Conservation (phyloP, 2,113 vertebrate genomes). For the Arothron firmamentum region DNA sequence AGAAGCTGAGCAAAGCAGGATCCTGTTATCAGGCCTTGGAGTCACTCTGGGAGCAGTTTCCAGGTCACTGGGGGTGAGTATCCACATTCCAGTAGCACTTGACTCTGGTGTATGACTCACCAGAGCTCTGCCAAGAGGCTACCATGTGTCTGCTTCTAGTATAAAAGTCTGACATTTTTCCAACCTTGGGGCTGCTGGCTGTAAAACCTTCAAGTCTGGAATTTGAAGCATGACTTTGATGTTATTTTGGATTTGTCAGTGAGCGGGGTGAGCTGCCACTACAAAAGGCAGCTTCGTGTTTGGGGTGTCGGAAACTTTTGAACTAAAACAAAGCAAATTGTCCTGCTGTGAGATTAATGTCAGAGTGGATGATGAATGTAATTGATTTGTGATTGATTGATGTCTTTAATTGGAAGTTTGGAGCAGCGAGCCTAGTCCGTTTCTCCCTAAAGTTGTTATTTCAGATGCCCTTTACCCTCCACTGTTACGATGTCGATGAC, state of each 20-base stretch:
- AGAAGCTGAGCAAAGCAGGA: conserved; percentile 11
- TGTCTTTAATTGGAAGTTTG: conserved; percentile 22
- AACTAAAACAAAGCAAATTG: conserved; percentile 45
- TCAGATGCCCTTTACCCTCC: conserved; percentile 10
- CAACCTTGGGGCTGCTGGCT: conserved; percentile 25
- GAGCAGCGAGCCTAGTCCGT: too few species aligned
- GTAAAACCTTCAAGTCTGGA: conserved; percentile 47
- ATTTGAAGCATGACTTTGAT: conserved; percentile 55
- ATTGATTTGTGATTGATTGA: conserved; percentile 6
- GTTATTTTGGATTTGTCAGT: conserved; percentile 59
- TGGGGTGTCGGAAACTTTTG: conserved; percentile 30
- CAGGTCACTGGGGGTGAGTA: conserved; percentile 50
- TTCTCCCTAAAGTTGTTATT: neutral
- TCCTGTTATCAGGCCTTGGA: conserved; percentile 28
- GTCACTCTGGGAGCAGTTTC: conserved; percentile 33
- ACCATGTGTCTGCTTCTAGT: conserved; percentile 28
- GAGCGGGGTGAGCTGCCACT: conserved; percentile 33
- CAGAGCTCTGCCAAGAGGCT: neutral
- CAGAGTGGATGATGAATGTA: conserved; percentile 6
- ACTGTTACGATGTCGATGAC: conserved; percentile 13
- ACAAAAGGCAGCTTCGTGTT: conserved; percentile 15
- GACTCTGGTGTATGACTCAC: neutral
- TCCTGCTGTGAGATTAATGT: conserved; percentile 8
- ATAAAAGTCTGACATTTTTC: conserved; percentile 31
- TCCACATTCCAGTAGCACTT: conserved; percentile 8